phyloP scores from a whole-genome alignment of 2,113 vertebrate genomes.

The Chloroceryle aenea region DNA sequence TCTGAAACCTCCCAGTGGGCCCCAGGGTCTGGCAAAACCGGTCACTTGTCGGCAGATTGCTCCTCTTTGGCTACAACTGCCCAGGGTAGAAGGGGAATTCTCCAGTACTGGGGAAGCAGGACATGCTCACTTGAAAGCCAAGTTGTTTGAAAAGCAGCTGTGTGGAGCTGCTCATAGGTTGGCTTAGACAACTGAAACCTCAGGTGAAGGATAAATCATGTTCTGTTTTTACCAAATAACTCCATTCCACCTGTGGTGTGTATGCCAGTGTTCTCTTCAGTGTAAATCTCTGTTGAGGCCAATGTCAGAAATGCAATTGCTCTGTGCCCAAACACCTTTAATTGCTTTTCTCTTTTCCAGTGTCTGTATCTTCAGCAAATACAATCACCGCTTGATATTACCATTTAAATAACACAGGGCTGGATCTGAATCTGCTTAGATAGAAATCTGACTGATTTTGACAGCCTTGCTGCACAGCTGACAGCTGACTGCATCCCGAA shows the following conservation, averaged over 20 bases:
- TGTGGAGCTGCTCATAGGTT: not conserved
- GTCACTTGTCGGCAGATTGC: not conserved
- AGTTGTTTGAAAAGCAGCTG: not conserved
- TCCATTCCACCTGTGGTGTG: not conserved
- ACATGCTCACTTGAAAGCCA: not conserved
- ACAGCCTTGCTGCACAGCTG: not conserved
- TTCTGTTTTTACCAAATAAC: not conserved
- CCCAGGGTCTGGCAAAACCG: not conserved
- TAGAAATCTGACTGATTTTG: not conserved
- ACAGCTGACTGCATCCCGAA: not conserved
- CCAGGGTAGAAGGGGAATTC: accelerated
- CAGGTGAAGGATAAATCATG: not conserved
- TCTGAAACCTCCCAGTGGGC: not conserved
- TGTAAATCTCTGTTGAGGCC: not conserved
- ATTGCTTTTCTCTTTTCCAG: not conserved
- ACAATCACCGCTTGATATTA: not conserved
- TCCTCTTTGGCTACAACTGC: not conserved
- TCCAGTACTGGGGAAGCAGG: not conserved
- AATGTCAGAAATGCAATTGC: not conserved
- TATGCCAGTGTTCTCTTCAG: not conserved
- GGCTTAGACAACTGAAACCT: not conserved
- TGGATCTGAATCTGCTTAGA: not conserved
- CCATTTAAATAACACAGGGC: not conserved
- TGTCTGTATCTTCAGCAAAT: not conserved
- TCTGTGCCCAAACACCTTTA: not conserved